Conservation (phyloP, 2,113 vertebrate genomes). For the Lagopus leucura region DNA sequence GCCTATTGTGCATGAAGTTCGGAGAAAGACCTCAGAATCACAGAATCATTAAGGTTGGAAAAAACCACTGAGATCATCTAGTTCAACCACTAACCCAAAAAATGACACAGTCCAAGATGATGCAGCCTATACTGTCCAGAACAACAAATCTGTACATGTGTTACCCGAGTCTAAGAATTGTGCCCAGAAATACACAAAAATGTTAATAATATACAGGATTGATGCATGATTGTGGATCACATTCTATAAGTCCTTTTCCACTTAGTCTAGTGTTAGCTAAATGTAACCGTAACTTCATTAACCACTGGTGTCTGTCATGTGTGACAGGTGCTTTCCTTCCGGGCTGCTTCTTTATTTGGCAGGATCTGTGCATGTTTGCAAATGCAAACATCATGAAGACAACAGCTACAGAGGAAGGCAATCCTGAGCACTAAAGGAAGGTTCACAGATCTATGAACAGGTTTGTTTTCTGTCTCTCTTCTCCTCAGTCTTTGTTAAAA, state of each 20-base stretch:
- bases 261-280: background rate
- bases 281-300: background rate
- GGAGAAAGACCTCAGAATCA: background rate
- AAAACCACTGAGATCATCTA: too few species aligned
- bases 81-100: too few species aligned
- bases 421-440: background rate
- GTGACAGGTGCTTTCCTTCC: background rate
- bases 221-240: background rate
- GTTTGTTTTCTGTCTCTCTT: background rate
- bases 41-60: too few species aligned
- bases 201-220: background rate
- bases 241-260: background rate
- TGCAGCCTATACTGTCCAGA: background rate
- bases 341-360: background rate
- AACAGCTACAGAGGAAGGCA: background rate
- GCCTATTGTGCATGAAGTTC: background rate
- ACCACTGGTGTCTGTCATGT: background rate
- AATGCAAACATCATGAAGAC: background rate
- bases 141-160: background rate
- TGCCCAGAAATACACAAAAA: rapidly evolving
- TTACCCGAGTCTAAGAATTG: background rate
- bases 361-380: background rate
- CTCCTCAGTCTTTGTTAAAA: background rate
- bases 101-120: too few species aligned
- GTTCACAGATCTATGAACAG: background rate